Evolutionary conservation across 2,888 invertebrate genomes (phyloP), one percentile per base, ranked within the genome.

Genomic region (Temnothorax rugatulus): DNA sequence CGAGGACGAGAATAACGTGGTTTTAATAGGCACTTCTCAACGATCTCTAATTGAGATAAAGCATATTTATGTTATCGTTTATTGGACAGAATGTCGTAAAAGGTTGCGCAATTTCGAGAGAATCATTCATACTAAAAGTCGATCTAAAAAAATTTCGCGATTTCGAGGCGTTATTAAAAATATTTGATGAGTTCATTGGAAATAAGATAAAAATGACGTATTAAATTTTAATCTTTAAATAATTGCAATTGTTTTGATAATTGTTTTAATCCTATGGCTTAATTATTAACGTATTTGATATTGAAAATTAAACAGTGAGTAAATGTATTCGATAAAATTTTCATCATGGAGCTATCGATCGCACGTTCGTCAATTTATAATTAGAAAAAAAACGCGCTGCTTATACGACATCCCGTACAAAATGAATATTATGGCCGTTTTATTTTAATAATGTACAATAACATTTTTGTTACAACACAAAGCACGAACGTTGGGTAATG

Each of bases 21-120:
- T 77, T 77, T 77, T 54, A 8, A 76, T 52, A 15, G 8, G 13
- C 9, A 4, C 41, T 52, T 68, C 54, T 77, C 44, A 50, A 50
- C 38, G 25, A 59, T 59, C 18, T 21, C 7, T 63, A 63, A 76
- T 76, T 50, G 50, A 18, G 21, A 13, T 18, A 34, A 57, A 54
- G 41, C 15, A 38, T 15, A 15, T 63, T 57, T 44, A 61, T 47
- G 15, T 11, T 34, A n/a, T 15, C 4, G 75, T 50, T 47, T 50
- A 34, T 63, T 44, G 13, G 18, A 44, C 21, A n/a, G 44, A 1
- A 57, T 8, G 9, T 1, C n/a, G 41, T 7, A 44, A 21, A 59
- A 50, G 21, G n/a, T 66, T 64, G 18, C 47, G 4, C 15, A 11
- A 21, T 34, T 8, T 47, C 15, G 13, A 47, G 15, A 61, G 21